phyloP scores from a whole-genome alignment of 2,888 invertebrate genomes.

The Drosophila acutilabella region DNA sequence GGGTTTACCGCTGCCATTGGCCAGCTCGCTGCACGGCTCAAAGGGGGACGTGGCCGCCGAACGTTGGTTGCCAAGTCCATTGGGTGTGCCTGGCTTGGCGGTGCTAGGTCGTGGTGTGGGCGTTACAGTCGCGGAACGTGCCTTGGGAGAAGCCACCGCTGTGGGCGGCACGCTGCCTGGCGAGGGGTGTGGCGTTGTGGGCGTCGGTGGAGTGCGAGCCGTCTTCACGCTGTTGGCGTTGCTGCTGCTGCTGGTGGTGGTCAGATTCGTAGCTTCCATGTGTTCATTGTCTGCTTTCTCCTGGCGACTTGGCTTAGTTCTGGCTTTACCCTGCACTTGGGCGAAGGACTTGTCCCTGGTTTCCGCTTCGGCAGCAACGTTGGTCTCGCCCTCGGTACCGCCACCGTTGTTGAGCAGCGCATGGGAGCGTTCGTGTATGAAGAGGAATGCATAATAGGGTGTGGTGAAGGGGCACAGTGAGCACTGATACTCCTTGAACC shows the following conservation, averaged over 20 bases:
- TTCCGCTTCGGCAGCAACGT: conserved; percentile 45
- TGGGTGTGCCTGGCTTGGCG: conserved; percentile 62
- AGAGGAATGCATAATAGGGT: conserved; percentile 94
- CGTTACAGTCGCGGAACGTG: conserved; percentile 34
- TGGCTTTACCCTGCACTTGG: conserved; percentile 42
- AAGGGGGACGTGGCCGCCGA: conserved; percentile 73
- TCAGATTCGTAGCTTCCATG: conserved; percentile 76
- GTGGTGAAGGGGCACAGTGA: conserved; percentile 96
- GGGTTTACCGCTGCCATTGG: conserved; percentile 85
- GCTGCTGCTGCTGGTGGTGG: conserved; percentile 64
- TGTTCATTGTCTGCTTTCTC: conserved; percentile 31
- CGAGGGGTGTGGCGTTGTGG: conserved; percentile 36
- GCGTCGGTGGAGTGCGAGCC: conserved; percentile 32
- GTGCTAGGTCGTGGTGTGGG: conserved; percentile 37
- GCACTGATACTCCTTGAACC: conserved; percentile 93
- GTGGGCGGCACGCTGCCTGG: conserved; percentile 20
- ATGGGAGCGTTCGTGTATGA: conserved; percentile 96
- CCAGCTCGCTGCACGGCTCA: conserved; percentile 78
- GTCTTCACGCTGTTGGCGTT: conserved; percentile 9
- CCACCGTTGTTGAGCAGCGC: conserved; percentile 81
- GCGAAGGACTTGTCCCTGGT: conserved; percentile 34
- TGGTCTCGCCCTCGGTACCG: conserved; percentile 17
- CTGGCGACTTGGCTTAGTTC: conserved; percentile 37
- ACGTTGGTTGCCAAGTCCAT: conserved; percentile 63
- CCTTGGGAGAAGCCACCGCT: conserved; percentile 46